phyloP scores from a whole-genome alignment of 1,140 invertebrate genomes.

The Drosophila melanica region DNA sequence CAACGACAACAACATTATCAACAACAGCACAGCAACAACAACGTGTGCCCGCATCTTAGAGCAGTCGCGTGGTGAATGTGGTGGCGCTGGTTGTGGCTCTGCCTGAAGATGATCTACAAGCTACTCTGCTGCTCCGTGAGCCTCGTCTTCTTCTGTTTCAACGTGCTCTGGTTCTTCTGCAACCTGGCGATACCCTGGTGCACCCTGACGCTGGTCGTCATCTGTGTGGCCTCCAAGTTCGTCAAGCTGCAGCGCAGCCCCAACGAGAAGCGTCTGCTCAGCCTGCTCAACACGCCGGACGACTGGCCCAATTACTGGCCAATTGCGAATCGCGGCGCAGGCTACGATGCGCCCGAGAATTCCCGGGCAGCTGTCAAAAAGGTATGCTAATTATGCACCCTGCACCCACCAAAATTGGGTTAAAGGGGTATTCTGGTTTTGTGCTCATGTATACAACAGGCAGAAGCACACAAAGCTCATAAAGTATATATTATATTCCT shows the following conservation, averaged over 20 bases:
- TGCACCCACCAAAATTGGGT: no score
- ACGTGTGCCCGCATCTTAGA: conserved; percentile 14
- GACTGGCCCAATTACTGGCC: conserved; percentile 78
- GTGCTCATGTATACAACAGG: no score
- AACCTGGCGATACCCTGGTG: conserved; percentile 82
- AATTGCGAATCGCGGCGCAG: conserved; percentile 76
- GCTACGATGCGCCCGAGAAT: conserved; percentile 83
- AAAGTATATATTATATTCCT: no score
- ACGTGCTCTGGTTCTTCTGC: conserved; percentile 80
- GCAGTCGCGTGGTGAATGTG: conserved; percentile 73
- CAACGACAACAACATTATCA: conserved; percentile 9
- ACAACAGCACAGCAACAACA: conserved; percentile 12
- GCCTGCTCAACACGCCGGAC: conserved; percentile 58
- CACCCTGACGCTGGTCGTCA: conserved; percentile 67
- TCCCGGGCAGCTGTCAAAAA: conserved; percentile 80
- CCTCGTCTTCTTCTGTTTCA: conserved; percentile 77
- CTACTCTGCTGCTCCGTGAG: conserved; percentile 71
- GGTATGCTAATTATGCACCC: background rate
- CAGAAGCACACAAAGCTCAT: no score
- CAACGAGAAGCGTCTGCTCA: conserved; percentile 73
- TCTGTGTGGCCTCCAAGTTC: conserved; percentile 81
- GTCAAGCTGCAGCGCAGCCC: conserved; percentile 77
- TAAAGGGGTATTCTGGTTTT: no score
- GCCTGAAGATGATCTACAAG: conserved; percentile 81
- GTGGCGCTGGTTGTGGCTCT: conserved; percentile 69